These are phyloP conservation scores for Onychomys arenicola DNA, from an alignment of 2,797 vertebrate species.

Conservation along the genomic window DNA sequence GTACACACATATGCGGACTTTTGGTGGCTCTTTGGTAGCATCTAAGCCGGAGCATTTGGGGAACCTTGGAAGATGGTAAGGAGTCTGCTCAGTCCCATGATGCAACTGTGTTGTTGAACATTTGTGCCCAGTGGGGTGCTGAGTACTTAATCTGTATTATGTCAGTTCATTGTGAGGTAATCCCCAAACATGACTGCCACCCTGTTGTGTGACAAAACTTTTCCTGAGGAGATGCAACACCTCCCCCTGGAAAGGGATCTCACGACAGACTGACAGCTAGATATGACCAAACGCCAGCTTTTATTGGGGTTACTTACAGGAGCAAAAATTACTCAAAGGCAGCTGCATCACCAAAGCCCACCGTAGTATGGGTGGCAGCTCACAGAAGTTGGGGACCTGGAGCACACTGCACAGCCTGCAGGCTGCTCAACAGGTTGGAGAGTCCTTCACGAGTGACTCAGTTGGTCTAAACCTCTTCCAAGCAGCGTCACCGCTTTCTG, in stretches of 20 bases:
- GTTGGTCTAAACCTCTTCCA: not conserved
- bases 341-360: not conserved
- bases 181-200: not conserved
- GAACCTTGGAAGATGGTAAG: not conserved
- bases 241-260: not conserved
- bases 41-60: not conserved
- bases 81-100: rapidly evolving
- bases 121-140: not conserved
- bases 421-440: not conserved
- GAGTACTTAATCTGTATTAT: not conserved
- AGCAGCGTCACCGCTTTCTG: not conserved
- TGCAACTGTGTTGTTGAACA: not conserved
- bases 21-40: not conserved
- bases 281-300: not conserved
- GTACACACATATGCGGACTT: not conserved
- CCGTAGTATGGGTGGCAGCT: not conserved
- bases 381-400: not conserved
- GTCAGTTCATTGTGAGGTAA: rapidly evolving
- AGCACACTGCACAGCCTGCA: not conserved
- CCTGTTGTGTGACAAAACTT: not conserved
- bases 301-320: not conserved
- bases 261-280: not conserved
- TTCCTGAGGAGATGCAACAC: not conserved
- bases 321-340: not conserved
- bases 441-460: not conserved